Base-by-base conservation (phyloP, 92 coral and sea anemone species). In the Epizoanthus stellaris region DNA sequence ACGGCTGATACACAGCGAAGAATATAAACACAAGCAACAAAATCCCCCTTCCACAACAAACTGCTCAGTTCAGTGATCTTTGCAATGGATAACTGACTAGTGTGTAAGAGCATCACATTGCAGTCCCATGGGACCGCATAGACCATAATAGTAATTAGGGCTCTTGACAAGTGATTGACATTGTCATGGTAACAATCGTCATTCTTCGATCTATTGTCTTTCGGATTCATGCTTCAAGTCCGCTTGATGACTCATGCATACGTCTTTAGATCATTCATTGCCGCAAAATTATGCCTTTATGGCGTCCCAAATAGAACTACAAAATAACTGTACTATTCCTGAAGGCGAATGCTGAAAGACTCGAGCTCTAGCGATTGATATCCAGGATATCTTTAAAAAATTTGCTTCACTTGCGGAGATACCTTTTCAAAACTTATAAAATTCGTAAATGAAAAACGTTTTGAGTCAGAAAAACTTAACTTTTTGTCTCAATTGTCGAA, bases 111-210 rank as follows among this genome's bases (percentile, higher is more conserved):
- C 92, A 86, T 85, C 85, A 72, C 70, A 67, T 85, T 88, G 85
- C 84, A 54, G 90, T 91, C 98, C 93, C 87, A 71, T 91, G 97
- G 97, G 89, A 85, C 88, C 20, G 30, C 47, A 54, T 82, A 94
- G 91, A 91, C 98, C 98, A 94, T 94, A 94, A 94, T 94, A 94
- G 79, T 67, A 36, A 61, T 71, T 72, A 62, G 49, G 49, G 80
- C 79, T 83, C 71, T 36, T 77, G 60, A 45, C 64, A 79, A 79
- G 57, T 62, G 71, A 79, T 79, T 89, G 92, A 89, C 92, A 89
- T 89, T 61, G 74, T 45, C 84, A 89, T 89, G 80, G 82, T 61
- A 89, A 89, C 92, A 20, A 58, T 17, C 58, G 21, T 74, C 5
- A 11, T 21, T 8, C 12, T 21, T 7, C 15, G n/a, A n/a, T n/a